Evolutionary conservation across 2,888 invertebrate genomes (phyloP).

Genomic region (Leptopterna dolabrata): DNA sequence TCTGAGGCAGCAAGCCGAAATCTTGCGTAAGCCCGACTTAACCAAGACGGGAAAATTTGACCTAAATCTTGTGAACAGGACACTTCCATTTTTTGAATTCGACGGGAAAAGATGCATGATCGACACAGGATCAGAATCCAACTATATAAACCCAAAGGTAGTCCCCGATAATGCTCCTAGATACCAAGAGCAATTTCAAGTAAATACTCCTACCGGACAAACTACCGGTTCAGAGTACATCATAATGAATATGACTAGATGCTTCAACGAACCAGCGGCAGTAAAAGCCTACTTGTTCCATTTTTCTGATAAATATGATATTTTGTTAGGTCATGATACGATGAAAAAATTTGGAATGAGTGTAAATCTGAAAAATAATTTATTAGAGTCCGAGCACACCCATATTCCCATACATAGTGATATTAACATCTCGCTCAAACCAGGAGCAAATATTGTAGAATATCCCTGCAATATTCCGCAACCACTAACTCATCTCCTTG

Average conservation of each 20-base stretch:
- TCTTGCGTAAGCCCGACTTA: too few relatives aligned
- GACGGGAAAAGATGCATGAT: too few relatives aligned
- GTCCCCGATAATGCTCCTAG: too few relatives aligned
- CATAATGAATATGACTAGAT: not conserved
- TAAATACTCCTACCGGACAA: too few relatives aligned
- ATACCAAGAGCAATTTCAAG: too few relatives aligned
- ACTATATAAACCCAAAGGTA: too few relatives aligned
- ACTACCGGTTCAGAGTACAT: not conserved
- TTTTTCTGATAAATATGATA: constrained; percentile 24
- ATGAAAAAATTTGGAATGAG: not conserved
- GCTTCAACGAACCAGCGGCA: not conserved
- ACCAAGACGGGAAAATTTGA: too few relatives aligned
- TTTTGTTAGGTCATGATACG: constrained; percentile 10
- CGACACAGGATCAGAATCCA: too few relatives aligned
- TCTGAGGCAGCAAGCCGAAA: too few relatives aligned
- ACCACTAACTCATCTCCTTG: not conserved
- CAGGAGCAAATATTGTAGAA: not conserved
- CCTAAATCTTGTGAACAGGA: too few relatives aligned
- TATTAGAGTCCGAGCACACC: not conserved
- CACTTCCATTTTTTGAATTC: too few relatives aligned
- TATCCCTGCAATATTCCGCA: not conserved
- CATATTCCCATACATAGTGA: not conserved
- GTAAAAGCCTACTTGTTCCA: not conserved
- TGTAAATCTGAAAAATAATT: not conserved
- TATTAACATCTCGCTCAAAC: not conserved